Conservation (phyloP, 1,140 invertebrate genomes). For the Ceratina australensis region DNA sequence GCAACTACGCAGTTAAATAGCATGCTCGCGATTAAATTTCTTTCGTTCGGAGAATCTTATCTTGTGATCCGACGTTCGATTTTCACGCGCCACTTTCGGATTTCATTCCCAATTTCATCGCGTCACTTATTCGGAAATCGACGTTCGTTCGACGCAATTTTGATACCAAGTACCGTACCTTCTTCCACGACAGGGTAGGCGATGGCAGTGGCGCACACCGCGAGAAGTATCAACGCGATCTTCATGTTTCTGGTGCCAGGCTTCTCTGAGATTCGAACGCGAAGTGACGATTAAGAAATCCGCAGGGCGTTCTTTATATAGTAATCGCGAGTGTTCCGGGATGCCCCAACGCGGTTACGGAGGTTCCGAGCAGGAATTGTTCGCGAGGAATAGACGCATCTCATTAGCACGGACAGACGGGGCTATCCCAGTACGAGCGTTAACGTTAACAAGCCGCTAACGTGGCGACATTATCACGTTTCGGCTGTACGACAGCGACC, state of each 20-base stretch:
- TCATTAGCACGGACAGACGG: constrained; percentile 39
- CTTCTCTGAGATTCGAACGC: constrained; percentile 12
- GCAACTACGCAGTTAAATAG: background rate
- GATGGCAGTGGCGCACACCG: background rate
- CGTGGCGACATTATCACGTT: background rate
- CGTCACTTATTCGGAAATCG: too few species aligned
- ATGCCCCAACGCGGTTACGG: constrained; percentile 47
- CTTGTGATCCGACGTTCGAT: background rate
- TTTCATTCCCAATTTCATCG: background rate
- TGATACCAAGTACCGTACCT: constrained; percentile 2
- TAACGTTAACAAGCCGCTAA: background rate
- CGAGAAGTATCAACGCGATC: background rate
- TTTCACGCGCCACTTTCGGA: background rate
- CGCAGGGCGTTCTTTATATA: constrained; percentile 55
- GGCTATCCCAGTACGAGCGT: background rate
- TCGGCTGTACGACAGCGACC: background rate
- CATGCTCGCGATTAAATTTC: background rate
- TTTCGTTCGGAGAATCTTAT: background rate
- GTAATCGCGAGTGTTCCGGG: constrained; percentile 25
- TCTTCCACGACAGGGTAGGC: background rate
- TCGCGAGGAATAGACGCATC: constrained; percentile 21
- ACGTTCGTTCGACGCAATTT: background rate
- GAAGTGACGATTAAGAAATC: constrained; percentile 52
- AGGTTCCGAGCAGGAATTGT: constrained; percentile 26
- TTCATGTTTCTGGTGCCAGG: constrained; percentile 3